These are phyloP conservation scores for Caiman crocodilus DNA, from an alignment of 2,797 vertebrate genomes.

Conservation along the genomic window DNA sequence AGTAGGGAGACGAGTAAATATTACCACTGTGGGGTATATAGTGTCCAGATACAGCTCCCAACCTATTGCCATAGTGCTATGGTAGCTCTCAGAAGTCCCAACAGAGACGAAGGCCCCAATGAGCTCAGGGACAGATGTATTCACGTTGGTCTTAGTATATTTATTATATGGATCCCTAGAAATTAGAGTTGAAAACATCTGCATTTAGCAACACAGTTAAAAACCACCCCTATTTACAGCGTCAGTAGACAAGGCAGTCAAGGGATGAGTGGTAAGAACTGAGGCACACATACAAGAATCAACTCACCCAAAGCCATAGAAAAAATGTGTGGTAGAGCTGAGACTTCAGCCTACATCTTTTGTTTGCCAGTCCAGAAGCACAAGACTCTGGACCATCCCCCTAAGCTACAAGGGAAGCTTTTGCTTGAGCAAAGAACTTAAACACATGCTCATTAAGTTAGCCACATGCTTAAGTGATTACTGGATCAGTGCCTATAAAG, in stretches of 20 bases:
- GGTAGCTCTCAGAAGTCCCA: not conserved
- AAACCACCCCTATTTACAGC: not conserved
- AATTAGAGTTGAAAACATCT: not conserved
- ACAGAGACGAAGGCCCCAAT: not conserved
- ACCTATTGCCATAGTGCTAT: not conserved
- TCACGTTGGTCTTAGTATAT: not conserved
- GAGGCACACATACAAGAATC: not conserved
- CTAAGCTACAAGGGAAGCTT: not conserved
- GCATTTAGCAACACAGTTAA: not conserved
- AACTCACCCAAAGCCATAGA: not conserved
- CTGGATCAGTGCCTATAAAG: not conserved
- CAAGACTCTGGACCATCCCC: not conserved
- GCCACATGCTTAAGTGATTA: not conserved
- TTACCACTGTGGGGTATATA: not conserved
- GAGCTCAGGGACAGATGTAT: too few relatives aligned
- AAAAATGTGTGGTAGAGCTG: not conserved
- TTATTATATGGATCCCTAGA: not conserved
- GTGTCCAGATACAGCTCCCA: not conserved
- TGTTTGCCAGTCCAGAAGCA: not conserved
- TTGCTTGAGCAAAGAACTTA: not conserved
- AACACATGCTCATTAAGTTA: not conserved
- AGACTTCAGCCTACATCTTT: not conserved
- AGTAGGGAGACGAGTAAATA: accelerated
- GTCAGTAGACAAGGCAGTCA: not conserved
- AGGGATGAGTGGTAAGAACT: not conserved